Evolutionary conservation across 2,113 vertebrate species (phyloP), one percentile per base, ranked within the genome.

Genomic region (Athene noctua): DNA sequence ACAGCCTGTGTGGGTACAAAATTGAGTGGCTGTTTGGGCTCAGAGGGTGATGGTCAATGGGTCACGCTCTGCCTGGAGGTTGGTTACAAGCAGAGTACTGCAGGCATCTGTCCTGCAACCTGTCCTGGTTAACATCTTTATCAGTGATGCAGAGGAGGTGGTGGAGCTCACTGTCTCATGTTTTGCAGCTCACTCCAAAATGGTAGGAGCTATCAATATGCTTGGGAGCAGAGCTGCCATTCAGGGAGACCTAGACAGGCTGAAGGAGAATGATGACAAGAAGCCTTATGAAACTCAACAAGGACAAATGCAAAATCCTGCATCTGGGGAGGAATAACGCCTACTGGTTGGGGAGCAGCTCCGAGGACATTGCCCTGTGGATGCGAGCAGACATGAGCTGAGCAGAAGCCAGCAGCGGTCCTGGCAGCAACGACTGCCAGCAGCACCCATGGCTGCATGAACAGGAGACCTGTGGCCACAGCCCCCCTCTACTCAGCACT

Each of bases 371-470:
- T 51, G 36, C 10, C 22, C 44, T 15, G 22, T 9, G 13, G 12
- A 27, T 51, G 46, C 10, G 15, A 67, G 26, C 40, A 62, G 77
- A 26, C 26, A 49, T 0, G 5, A 82, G 23, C 34, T 29, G 40
- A 82, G 55, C 55, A 82, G 83, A 52, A 67, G 46, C 20, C 74
- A 70, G 51, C 18, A 55, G 36, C 8, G n/a, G 30, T 57, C 16
- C 34, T 82, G 25, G 32, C n/a, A 65, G 36, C 25, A 61, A 44
- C 82, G 42, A n/a, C 27, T 73, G 38, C 29, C 36, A 15, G 10
- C 0, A 0, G 20, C 83, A 68, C 11, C 13, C 4, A 4, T 5
- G 19, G 72, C 63, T 73, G 27, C 1, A 2, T 6, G 54, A 71
- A 75, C 21, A 63, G 40, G 6, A 90, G 20, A 34, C 12, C 36